Percentiles rank a stretch among this genome's conserved stretches.
phyloP scores from a whole-genome alignment of 2,113 vertebrate species.

The Oxyruncus cristatus region DNA sequence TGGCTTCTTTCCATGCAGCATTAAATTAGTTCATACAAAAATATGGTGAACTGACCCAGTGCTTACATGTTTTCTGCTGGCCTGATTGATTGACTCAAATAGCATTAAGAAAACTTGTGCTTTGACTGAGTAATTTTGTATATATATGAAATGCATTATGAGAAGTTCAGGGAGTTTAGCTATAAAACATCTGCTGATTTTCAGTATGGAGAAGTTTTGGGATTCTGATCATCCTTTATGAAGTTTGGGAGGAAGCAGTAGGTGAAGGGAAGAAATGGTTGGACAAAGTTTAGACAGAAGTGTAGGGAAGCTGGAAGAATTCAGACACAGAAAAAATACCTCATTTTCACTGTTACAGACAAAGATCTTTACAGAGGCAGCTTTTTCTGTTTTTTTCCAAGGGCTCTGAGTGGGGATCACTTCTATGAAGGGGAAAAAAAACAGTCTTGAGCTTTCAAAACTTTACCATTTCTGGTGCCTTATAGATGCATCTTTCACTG shows the following conservation, averaged over 20 bases:
- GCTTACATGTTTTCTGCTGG: background rate
- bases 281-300: background rate
- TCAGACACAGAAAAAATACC: fast-evolving
- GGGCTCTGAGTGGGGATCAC: background rate
- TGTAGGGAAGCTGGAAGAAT: background rate
- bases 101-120: fast-evolving
- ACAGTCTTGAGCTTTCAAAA: background rate
- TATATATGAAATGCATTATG: background rate
- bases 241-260: background rate
- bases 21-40: background rate
- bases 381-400: background rate
- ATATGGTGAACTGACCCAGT: background rate
- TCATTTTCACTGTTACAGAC: background rate
- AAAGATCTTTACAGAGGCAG: background rate
- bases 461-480: background rate
- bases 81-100: background rate
- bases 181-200: background rate
- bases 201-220: background rate
- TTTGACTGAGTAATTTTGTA: background rate
- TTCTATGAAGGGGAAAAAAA: background rate
- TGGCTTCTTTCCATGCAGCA: fast-evolving
- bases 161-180: background rate
- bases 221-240: background rate
- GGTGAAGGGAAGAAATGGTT: background rate
- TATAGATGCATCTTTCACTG: background rate